Conservation (phyloP, 2,888 invertebrate genomes). For the Proisotoma minuta region DNA sequence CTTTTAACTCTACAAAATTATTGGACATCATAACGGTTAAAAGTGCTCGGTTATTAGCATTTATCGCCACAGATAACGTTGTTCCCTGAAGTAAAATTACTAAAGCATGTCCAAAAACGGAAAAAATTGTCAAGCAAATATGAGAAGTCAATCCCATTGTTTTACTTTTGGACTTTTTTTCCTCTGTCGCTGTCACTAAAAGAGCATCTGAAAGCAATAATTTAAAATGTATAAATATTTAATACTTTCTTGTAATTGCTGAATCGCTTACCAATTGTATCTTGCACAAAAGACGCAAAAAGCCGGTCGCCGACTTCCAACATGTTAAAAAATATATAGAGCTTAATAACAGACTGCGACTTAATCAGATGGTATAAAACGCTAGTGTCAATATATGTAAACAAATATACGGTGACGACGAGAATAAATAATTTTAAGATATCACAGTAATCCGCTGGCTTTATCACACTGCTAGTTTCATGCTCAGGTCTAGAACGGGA, state of each 20-base stretch:
- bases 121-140: slow-evolving; percentile 81
- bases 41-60: slow-evolving; percentile 95
- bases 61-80: slow-evolving; percentile 96
- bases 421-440: slow-evolving; percentile 86
- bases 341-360: slow-evolving; percentile 96
- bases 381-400: slow-evolving; percentile 92
- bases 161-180: slow-evolving; percentile 49
- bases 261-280: slow-evolving; percentile 63
- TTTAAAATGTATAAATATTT: background rate
- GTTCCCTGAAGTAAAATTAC: slow-evolving; percentile 71
- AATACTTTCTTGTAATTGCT: background rate
- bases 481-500: background rate
- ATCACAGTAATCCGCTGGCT: slow-evolving; percentile 92
- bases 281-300: slow-evolving; percentile 95
- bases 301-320: slow-evolving; percentile 89
- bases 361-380: slow-evolving; percentile 96
- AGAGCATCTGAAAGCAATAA: slow-evolving; percentile 66
- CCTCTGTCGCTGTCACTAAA: slow-evolving; percentile 98
- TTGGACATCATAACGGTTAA: slow-evolving; percentile 99
- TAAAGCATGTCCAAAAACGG: slow-evolving; percentile 60
- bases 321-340: slow-evolving; percentile 99
- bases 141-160: slow-evolving; percentile 78
- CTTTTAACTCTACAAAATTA: slow-evolving; percentile 99
- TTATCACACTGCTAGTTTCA: slow-evolving; percentile 54
- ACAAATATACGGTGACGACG: slow-evolving; percentile 71